Evolutionary conservation across 2,113 vertebrate species (phyloP).

Genomic region (Phyllostomus hastatus): DNA sequence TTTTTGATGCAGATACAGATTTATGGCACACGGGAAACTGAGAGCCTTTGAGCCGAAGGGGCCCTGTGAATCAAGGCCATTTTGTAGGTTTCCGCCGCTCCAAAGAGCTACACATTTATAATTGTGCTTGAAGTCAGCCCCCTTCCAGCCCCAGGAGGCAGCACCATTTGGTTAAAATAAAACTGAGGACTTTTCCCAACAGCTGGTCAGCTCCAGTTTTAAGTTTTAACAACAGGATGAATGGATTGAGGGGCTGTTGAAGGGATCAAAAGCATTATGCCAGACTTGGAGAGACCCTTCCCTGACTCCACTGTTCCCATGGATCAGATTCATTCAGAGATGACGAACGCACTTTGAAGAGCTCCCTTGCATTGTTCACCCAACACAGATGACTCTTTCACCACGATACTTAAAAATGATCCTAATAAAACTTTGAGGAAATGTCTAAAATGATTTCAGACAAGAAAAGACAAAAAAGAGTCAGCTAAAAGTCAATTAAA

Average conservation of each 20-base stretch:
- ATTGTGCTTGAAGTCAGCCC: conserved; percentile 49
- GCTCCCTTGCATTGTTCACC: not conserved
- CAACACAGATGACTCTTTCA: conserved; percentile 41
- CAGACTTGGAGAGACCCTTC: not conserved
- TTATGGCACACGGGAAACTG: conserved; percentile 74
- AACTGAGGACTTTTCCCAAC: conserved; percentile 59
- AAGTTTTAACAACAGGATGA: conserved; percentile 65
- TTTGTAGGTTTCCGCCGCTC: conserved; percentile 8
- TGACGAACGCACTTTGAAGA: conserved; percentile 17
- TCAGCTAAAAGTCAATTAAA: conserved; percentile 67
- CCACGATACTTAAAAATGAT: not conserved
- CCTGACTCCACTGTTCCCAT: not conserved
- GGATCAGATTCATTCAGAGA: not conserved
- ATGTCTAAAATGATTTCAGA: conserved; percentile 43
- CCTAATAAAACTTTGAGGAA: not conserved
- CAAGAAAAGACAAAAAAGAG: conserved; percentile 34
- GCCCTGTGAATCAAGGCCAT: conserved; percentile 21
- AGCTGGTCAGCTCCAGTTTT: conserved; percentile 50
- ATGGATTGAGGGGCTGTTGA: not conserved
- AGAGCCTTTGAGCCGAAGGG: conserved; percentile 64
- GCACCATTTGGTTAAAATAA: conserved; percentile 64
- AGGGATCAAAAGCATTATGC: conserved; percentile 52
- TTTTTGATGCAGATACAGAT: conserved; percentile 79
- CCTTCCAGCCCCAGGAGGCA: conserved; percentile 50
- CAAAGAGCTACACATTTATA: conserved; percentile 48